Conservation (phyloP, 2,888 invertebrate species). For the Eupsilia transversa region DNA sequence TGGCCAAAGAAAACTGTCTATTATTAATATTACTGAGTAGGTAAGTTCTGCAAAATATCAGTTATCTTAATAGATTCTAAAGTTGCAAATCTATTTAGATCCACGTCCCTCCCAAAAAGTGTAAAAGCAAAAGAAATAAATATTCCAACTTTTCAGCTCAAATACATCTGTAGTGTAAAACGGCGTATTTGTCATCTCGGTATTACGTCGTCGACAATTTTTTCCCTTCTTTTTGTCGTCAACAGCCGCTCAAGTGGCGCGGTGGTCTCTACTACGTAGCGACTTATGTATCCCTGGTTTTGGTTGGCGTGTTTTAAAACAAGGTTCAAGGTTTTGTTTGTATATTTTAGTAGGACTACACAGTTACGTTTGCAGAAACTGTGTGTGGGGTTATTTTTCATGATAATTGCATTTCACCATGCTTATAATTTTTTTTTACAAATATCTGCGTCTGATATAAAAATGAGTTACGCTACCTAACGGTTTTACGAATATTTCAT, state of each 20-base stretch:
- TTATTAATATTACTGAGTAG: background rate
- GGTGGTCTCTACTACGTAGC: constrained; percentile 57
- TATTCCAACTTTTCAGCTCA: constrained; percentile 48
- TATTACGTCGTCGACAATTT: constrained; percentile 66
- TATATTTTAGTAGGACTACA: constrained; percentile 5
- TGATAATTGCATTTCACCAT: background rate
- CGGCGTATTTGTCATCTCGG: constrained; percentile 66
- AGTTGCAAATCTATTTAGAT: constrained; percentile 1
- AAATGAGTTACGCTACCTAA: background rate
- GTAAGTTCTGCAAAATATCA: background rate
- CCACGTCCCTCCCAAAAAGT: background rate
- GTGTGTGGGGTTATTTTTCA: background rate
- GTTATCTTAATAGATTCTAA: background rate
- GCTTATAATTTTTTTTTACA: background rate
- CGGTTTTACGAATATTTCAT: background rate
- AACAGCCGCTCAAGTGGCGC: constrained; percentile 68
- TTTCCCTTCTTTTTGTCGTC: constrained; percentile 64
- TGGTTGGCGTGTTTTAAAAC: constrained; percentile 34
- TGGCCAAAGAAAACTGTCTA: background rate
- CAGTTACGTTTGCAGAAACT: background rate
- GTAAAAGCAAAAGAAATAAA: constrained; percentile 10
- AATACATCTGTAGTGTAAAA: constrained; percentile 65
- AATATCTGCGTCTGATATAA: background rate
- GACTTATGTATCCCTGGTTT: constrained; percentile 67
- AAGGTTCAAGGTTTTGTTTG: constrained; percentile 37